phyloP scores from a whole-genome alignment of 2,888 invertebrate species.

The Octonoba sinensis region DNA sequence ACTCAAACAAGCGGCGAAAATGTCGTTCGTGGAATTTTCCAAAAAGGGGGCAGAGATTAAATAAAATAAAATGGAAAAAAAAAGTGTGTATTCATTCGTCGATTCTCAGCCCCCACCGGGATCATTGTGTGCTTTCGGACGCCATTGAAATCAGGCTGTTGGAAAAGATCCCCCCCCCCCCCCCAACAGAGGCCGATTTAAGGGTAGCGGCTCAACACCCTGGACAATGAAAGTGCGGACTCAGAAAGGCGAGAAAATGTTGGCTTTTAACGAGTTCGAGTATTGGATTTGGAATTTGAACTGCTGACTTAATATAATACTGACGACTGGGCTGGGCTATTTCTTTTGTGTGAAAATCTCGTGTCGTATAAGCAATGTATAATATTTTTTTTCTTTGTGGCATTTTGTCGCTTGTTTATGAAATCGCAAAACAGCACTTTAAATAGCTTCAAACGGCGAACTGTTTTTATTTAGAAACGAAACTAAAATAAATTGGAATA shows the following conservation, averaged over 20 bases:
- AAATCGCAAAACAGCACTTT: not conserved
- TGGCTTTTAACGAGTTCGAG: conserved; percentile 36
- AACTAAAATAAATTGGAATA: too few species aligned
- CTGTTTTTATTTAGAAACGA: too few species aligned
- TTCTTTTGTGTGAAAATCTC: not conserved
- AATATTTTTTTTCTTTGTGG: not conserved
- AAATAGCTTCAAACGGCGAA: too few species aligned
- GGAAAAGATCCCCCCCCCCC: too few species aligned
- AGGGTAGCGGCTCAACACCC: conserved; percentile 17
- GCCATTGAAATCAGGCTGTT: too few species aligned
- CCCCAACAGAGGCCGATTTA: not conserved
- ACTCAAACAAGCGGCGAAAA: conserved; percentile 1
- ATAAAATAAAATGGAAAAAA: not conserved
- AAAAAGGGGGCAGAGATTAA: conserved; percentile 8
- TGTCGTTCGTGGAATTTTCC: not conserved
- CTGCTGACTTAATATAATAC: not conserved
- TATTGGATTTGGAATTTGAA: conserved; percentile 16
- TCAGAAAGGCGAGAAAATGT: conserved; percentile 43
- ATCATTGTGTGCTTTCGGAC: too few species aligned
- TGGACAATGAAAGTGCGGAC: conserved; percentile 22
- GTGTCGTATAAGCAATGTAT: not conserved
- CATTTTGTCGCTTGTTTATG: not conserved
- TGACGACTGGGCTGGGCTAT: not conserved
- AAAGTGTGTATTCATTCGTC: too few species aligned
- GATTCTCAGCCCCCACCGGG: too few species aligned